A percentile compares a stretch with the other conserved stretches of the same genome.
Evolutionary conservation across 2,113 vertebrate genomes (phyloP).

Genomic region (Polypterus bichir): DNA sequence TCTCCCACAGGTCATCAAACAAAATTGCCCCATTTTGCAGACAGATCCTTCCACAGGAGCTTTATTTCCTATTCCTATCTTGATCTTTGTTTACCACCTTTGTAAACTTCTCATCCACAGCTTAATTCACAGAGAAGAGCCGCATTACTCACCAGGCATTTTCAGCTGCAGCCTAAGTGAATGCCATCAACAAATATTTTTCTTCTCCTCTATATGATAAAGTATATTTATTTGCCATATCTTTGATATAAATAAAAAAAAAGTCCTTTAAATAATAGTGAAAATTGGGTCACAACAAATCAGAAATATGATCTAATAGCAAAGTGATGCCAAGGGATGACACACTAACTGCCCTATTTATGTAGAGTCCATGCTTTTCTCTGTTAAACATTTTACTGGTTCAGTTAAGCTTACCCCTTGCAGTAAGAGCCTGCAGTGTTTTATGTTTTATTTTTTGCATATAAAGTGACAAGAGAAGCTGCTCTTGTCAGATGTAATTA

Average conservation of each 20-base stretch:
- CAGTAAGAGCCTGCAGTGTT: neutral
- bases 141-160: too few species aligned
- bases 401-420: constrained; percentile 2
- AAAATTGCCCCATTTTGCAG: too few species aligned
- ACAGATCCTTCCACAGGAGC: too few species aligned
- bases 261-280: neutral
- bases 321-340: constrained; percentile 1
- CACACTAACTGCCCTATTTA: constrained; percentile 1
- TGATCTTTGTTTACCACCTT: too few species aligned
- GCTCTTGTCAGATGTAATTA: constrained; percentile 7
- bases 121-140: too few species aligned
- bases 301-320: neutral
- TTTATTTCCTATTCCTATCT: too few species aligned
- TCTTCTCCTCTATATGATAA: too few species aligned
- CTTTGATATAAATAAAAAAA: neutral
- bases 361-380: neutral
- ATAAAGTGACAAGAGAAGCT: constrained; percentile 1
- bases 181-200: too few species aligned
- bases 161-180: too few species aligned
- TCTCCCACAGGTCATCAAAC: too few species aligned
- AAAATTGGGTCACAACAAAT: neutral
- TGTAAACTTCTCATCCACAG: too few species aligned
- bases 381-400: constrained; percentile 2
- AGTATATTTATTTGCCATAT: neutral
- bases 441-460: constrained; percentile 2